phyloP scores from a whole-genome alignment of 2,888 invertebrate genomes.

The Eledone cirrhosa region DNA sequence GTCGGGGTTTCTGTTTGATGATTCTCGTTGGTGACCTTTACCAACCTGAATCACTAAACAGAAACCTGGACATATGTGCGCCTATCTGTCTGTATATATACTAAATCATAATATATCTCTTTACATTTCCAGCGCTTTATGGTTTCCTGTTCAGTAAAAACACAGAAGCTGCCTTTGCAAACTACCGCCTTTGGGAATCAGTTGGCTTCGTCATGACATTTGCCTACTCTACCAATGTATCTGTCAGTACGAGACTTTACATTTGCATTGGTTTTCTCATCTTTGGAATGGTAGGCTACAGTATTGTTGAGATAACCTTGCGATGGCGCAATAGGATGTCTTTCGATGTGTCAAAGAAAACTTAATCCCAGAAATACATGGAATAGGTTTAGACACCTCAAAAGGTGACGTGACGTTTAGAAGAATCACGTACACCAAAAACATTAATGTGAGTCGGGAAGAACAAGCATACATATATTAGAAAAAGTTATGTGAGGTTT shows the following conservation, averaged over 20 bases:
- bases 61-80: too few species aligned
- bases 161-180: slow-evolving; percentile 90
- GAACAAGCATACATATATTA: too few species aligned
- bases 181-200: slow-evolving; percentile 91
- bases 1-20: too few species aligned
- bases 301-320: slow-evolving; percentile 31
- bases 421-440: too few species aligned
- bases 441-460: too few species aligned
- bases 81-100: too few species aligned
- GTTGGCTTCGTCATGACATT: slow-evolving; percentile 89
- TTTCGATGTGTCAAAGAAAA: slow-evolving; percentile 15
- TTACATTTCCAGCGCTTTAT: slow-evolving; percentile 71
- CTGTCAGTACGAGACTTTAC: slow-evolving; percentile 78
- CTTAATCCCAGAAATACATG: not conserved
- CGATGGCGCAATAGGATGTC: slow-evolving; percentile 26
- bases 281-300: not conserved
- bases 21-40: too few species aligned
- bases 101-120: too few species aligned
- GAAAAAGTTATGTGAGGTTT: too few species aligned
- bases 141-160: slow-evolving; percentile 85
- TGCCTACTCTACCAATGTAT: slow-evolving; percentile 80
- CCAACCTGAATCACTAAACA: too few species aligned
- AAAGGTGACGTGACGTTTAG: too few species aligned
- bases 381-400: too few species aligned
- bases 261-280: slow-evolving; percentile 56